Conservation (phyloP, 1,140 invertebrate genomes). For the Dolichoris vasculosae region DNA sequence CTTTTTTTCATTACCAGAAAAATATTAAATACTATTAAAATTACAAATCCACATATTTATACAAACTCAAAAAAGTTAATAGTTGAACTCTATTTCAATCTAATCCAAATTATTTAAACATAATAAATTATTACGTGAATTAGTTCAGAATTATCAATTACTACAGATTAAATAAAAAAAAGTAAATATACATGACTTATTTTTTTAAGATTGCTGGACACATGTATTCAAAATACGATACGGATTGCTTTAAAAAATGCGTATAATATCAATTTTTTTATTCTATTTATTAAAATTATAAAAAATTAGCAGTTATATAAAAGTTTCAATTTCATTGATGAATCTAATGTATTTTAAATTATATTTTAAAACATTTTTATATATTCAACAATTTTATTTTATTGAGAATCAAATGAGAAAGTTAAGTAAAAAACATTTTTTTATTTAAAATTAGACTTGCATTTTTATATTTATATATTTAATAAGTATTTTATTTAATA, state of each 20-base stretch:
- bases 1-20: background rate
- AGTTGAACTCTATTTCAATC: background rate
- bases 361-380: no score
- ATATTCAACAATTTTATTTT: no score
- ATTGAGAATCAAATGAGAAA: no score
- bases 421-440: no score
- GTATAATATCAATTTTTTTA: background rate
- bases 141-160: background rate
- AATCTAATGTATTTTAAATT: no score
- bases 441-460: no score
- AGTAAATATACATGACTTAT: background rate
- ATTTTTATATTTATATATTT: no score
- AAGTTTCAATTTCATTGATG: no score
- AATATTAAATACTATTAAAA: slow-evolving; percentile 23
- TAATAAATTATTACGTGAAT: background rate
- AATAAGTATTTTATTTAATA: no score
- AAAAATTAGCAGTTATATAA: no score
- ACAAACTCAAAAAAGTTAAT: background rate
- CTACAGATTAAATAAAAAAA: background rate
- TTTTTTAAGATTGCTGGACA: background rate
- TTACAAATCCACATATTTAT: background rate
- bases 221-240: background rate
- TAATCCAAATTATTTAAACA: background rate
- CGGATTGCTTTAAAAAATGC: background rate
- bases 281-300: no score